These are phyloP conservation scores for Cuniculus paca DNA, from an alignment of 2,797 vertebrate species.

Conservation along the genomic window DNA sequence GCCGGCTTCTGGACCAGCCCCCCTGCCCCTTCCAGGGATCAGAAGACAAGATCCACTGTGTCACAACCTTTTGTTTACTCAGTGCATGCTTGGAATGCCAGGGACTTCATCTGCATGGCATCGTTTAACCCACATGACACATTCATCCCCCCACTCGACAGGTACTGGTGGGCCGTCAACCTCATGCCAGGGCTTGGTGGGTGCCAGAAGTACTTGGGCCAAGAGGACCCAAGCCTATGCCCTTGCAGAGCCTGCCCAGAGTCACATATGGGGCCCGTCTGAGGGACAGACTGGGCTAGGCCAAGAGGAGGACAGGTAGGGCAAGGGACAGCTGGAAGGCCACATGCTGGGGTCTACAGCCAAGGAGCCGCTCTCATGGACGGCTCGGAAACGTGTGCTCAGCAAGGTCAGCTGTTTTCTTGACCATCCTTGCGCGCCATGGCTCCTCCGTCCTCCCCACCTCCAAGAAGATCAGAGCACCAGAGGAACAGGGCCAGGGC, in stretches of 20 bases:
- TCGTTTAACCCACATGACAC: neutral
- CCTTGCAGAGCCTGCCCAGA: neutral
- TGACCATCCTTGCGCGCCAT: accelerated
- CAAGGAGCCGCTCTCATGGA: neutral
- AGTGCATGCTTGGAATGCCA: conserved; percentile 44
- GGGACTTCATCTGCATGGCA: neutral
- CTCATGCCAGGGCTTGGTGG: neutral
- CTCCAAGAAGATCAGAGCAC: neutral
- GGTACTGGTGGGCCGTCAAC: neutral
- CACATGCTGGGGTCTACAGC: neutral
- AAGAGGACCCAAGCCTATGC: neutral
- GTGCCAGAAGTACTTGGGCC: neutral
- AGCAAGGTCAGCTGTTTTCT: neutral
- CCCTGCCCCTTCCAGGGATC: neutral
- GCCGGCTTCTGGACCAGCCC: neutral
- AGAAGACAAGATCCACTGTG: neutral
- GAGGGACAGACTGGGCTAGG: neutral
- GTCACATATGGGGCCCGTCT: neutral
- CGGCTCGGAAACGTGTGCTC: neutral
- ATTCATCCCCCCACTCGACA: neutral
- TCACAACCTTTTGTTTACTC: conserved; percentile 59
- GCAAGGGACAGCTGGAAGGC: neutral
- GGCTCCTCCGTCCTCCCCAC: neutral
- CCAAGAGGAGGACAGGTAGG: neutral
- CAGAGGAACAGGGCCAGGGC: neutral